phyloP scores from a whole-genome alignment of 2,888 invertebrate species.

The Phasia obesa region DNA sequence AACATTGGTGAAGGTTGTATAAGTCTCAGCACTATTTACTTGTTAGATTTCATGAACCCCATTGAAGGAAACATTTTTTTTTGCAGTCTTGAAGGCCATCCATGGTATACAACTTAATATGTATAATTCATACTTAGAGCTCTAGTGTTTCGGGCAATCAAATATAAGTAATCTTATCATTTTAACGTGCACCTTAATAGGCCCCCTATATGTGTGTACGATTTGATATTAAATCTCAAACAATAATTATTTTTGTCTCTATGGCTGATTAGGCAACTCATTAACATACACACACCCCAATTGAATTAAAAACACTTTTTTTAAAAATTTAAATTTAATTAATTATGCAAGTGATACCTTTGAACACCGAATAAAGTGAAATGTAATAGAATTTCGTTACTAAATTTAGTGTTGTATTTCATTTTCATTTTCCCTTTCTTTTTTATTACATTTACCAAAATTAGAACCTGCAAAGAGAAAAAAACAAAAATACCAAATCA shows the following conservation, averaged over 20 bases:
- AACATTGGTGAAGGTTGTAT: too few species aligned
- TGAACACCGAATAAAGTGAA: constrained; percentile 6
- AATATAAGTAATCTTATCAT: not conserved
- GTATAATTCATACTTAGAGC: too few species aligned
- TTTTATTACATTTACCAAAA: constrained; percentile 21
- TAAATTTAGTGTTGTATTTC: not conserved
- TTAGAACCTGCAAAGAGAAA: not conserved
- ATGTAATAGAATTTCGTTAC: not conserved
- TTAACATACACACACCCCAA: constrained; percentile 6
- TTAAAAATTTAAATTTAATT: not conserved
- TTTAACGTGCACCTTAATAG: not conserved
- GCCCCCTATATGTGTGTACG: not conserved
- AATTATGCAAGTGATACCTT: constrained; percentile 31
- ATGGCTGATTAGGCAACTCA: constrained; percentile 50
- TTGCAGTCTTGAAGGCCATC: too few species aligned
- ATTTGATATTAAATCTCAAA: constrained; percentile 5
- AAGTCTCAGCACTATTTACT: too few species aligned
- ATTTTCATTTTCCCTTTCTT: not conserved
- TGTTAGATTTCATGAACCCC: too few species aligned
- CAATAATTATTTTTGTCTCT: constrained; percentile 27
- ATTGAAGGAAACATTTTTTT: too few species aligned
- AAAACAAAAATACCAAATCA: not conserved
- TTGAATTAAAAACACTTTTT: not conserved
- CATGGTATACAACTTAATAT: too few species aligned
- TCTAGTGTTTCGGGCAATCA: not conserved